Percentiles rank a stretch among this genome's conserved stretches.
These are phyloP conservation scores for Pachycephus smyrnensis DNA, from an alignment of 2,888 invertebrate species.

Conservation along the genomic window DNA sequence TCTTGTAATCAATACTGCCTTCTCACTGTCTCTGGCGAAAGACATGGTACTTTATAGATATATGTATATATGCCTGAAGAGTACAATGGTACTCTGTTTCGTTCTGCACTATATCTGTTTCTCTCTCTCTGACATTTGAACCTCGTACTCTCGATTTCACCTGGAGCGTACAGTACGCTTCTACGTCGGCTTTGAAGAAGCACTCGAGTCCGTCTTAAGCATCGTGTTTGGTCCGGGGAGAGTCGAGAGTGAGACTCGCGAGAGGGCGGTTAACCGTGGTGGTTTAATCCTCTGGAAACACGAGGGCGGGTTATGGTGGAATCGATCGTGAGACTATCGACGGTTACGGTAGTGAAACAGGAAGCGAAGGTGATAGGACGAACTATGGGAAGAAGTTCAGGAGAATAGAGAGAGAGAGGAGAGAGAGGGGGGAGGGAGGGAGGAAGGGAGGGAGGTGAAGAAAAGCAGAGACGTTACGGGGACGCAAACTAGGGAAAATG, in stretches of 20 bases:
- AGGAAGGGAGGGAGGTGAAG: too few species aligned
- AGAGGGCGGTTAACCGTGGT: not conserved
- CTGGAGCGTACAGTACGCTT: not conserved
- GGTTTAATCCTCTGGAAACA: slow-evolving; percentile 5
- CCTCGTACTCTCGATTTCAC: not conserved
- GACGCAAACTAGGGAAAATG: not conserved
- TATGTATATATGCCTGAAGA: not conserved
- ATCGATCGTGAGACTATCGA: not conserved
- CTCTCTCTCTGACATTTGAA: not conserved
- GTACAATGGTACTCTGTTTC: not conserved
- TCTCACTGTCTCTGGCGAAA: not conserved
- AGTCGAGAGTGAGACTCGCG: not conserved
- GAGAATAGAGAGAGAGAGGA: not conserved
- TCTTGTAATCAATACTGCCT: not conserved
- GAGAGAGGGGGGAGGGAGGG: too few species aligned
- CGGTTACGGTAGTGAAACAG: not conserved
- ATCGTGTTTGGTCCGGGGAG: not conserved
- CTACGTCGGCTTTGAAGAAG: not conserved
- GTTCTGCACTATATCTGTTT: not conserved
- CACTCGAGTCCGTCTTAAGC: not conserved
- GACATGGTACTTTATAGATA: not conserved
- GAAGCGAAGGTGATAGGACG: not conserved
- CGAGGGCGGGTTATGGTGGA: not conserved
- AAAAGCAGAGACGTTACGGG: not conserved
- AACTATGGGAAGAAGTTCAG: not conserved